Evolutionary conservation across 2,113 vertebrate species (phyloP), one percentile per base, ranked within the genome.

Genomic region (Rutilus rutilus): DNA sequence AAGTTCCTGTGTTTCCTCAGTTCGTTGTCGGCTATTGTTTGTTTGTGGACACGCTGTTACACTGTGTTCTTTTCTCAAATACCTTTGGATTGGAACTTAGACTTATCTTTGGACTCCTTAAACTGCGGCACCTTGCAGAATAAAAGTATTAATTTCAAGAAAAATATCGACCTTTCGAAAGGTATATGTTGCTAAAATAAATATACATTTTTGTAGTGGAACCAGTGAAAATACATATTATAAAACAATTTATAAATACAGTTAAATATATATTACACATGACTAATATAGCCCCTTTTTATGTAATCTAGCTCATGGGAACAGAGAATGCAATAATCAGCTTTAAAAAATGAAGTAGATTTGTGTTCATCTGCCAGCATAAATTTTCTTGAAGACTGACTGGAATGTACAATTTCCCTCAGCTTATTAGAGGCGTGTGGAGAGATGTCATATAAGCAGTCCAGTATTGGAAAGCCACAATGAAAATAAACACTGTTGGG

Each of bases 381-480:
- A 10, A n/a, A 33, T 78, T 67, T 39, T 69, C n/a, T 42, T 67
- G 21, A 73, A 42, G 36, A 27, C 77, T 86, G 25, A 60, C 50
- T 79, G 42, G 60, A 77, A 36, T 14, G 9, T 64, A 67, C 25
- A 33, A 5, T 62, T 86, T 60, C 27, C 39, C 27, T 19, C 10
- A 0, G 59, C 21, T 33, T 36, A 73, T 57, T 69, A 65, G 23
- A 85, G 65, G 6, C 4, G 10, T 39, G 71, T 65, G 2, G 14
- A 82, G 11, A 64, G 10, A 74, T 39, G 77, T 81, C 33, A 82
- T 45, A 6, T 14, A 45, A 54, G 21, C 30, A 23, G 54, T 45
- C 57, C 42, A 87, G 42, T 19, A 82, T 7, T 52, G 57, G 52
- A 60, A 59, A 60, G 57, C 19, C 42, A 82, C n/a, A 65, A 81